Conservation (phyloP, 2,797 vertebrate species). For the Muscicapa striata region DNA sequence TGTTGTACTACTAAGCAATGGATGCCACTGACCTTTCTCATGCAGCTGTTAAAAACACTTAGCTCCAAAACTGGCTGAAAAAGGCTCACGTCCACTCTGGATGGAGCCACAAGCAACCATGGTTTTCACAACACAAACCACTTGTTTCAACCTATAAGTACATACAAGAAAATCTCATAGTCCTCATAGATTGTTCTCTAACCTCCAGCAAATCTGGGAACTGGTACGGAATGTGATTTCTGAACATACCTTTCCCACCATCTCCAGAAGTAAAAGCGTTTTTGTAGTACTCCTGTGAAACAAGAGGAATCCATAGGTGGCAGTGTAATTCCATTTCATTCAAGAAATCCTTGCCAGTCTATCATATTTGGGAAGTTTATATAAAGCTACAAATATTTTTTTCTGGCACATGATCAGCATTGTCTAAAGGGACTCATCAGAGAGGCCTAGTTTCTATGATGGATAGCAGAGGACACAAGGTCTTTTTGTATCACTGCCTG, state of each 20-base stretch:
- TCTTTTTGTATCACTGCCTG: neutral
- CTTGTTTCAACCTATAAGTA: neutral
- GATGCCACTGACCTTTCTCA: neutral
- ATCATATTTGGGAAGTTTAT: neutral
- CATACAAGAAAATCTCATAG: neutral
- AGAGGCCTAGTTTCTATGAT: neutral
- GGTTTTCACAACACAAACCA: neutral
- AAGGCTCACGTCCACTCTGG: neutral
- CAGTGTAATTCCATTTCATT: neutral
- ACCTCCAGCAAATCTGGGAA: neutral
- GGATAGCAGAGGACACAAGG: neutral
- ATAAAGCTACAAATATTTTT: neutral
- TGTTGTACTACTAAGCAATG: neutral
- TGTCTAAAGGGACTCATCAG: neutral
- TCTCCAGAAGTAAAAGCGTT: slow-evolving; percentile 96
- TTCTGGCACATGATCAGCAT: neutral
- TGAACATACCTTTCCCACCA: slow-evolving; percentile 85
- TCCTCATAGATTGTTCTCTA: neutral
- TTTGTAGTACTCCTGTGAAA: slow-evolving; percentile 87
- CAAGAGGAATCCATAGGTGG: slow-evolving; percentile 56
- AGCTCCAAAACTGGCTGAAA: neutral
- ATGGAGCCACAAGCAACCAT: neutral
- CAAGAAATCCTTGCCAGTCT: neutral
- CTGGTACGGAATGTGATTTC: neutral
- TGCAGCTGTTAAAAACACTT: neutral